Evolutionary conservation across 1,140 invertebrate species (phyloP).

Genomic region (Aphidius ervi): DNA sequence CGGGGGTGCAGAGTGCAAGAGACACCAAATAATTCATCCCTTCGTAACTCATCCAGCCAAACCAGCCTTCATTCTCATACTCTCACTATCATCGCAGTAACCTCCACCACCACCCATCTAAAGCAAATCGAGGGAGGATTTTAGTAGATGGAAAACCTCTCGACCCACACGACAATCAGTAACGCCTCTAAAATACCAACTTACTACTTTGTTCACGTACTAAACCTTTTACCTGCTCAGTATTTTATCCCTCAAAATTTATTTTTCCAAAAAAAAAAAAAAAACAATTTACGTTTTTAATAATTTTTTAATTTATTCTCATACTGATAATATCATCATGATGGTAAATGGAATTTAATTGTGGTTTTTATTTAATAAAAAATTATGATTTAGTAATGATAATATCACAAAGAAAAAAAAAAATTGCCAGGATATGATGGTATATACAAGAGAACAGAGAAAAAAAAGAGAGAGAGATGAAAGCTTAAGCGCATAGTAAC

Average conservation of each 20-base stretch:
- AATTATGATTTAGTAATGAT: not conserved
- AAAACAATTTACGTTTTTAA: no score
- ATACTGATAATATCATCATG: no score
- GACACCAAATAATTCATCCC: conserved; percentile 49
- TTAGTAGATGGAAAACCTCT: not conserved
- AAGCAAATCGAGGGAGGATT: no score
- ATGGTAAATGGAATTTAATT: no score
- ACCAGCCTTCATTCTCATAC: not conserved
- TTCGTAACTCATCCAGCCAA: conserved; percentile 18
- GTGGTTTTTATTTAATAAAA: not conserved
- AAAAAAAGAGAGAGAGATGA: not conserved
- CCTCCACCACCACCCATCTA: no score
- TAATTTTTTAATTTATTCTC: no score
- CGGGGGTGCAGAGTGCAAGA: conserved; percentile 40
- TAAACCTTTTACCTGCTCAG: conserved; percentile 3
- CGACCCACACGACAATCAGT: conserved; percentile 1
- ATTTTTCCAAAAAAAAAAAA: not conserved
- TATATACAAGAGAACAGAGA: not conserved
- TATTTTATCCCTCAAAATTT: not conserved
- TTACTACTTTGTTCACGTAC: not conserved
- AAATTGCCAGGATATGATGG: no score
- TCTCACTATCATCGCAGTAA: no score
- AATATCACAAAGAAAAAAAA: not conserved
- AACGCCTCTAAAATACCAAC: not conserved
- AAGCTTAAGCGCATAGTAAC: conserved; percentile 9